Evolutionary conservation across 1,140 invertebrate genomes (phyloP).

Genomic region (Mylabris phalerata): DNA sequence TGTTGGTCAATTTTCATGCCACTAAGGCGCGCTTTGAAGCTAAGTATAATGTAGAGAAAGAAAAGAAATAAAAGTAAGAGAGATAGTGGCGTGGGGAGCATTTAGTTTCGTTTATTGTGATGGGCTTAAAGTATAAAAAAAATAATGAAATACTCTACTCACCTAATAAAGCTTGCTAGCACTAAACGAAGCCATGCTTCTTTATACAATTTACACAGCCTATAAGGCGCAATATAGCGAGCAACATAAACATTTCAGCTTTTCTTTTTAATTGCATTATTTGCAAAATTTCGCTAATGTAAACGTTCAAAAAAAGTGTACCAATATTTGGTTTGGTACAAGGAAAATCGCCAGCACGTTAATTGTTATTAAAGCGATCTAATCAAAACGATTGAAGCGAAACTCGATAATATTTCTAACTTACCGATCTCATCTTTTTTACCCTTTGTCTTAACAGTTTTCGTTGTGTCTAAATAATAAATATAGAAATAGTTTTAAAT

Average conservation of each 20-base stretch:
- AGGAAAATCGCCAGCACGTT: not conserved
- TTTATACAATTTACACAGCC: not conserved
- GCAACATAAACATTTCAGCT: slow-evolving; percentile 12
- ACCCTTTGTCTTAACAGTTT: slow-evolving; percentile 25
- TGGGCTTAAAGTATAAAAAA: too few relatives aligned
- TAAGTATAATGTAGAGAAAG: too few relatives aligned
- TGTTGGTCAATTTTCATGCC: slow-evolving; percentile 8
- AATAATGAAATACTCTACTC: slow-evolving; percentile 9
- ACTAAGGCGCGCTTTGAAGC: not conserved
- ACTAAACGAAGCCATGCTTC: slow-evolving; percentile 21
- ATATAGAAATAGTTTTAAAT: not conserved
- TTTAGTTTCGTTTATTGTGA: not conserved
- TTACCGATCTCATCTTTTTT: slow-evolving; percentile 31
- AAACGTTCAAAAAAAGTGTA: too few relatives aligned
- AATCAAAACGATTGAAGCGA: not conserved
- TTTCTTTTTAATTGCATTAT: slow-evolving; percentile 1
- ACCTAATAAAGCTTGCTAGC: slow-evolving; percentile 17
- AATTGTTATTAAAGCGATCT: slow-evolving; percentile 3
- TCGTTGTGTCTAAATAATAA: slow-evolving; percentile 24
- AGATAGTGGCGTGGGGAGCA: slow-evolving; percentile 9
- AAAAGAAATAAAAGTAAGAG: slow-evolving; percentile 4
- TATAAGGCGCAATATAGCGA: not conserved
- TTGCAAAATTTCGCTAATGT: not conserved
- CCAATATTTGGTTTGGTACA: too few relatives aligned
- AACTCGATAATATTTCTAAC: slow-evolving; percentile 5